Percentiles rank a stretch among this genome's conserved stretches.
Evolutionary conservation across 2,113 vertebrate genomes (phyloP).

Genomic region (Hippoglossus stenolepis): DNA sequence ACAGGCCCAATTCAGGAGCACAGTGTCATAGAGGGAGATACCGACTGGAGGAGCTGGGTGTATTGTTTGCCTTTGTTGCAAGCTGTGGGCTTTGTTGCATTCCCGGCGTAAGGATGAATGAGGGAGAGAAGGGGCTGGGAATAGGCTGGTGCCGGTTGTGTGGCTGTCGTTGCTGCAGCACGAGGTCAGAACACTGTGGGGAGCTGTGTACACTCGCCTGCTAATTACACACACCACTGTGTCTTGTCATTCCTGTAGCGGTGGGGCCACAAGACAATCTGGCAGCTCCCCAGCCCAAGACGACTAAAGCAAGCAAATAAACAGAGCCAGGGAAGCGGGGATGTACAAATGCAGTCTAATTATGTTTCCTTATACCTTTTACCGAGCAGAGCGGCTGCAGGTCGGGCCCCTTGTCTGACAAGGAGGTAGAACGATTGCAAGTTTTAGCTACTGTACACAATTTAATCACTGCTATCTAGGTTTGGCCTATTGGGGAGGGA

Average conservation of each 20-base stretch:
- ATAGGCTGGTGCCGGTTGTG: slow-evolving; percentile 45
- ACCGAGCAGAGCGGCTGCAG: slow-evolving; percentile 54
- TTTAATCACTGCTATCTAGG: slow-evolving; percentile 48
- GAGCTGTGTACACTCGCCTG: slow-evolving; percentile 78
- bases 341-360: slow-evolving; percentile 70
- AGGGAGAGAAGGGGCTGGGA: slow-evolving; percentile 32
- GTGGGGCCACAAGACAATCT: slow-evolving; percentile 75
- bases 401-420: slow-evolving; percentile 49
- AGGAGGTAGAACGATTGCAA: slow-evolving; percentile 40
- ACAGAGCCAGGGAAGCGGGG: slow-evolving; percentile 53
- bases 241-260: slow-evolving; percentile 65
- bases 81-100: slow-evolving; percentile 58
- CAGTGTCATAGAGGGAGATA: slow-evolving; percentile 15
- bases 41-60: slow-evolving; percentile 25
- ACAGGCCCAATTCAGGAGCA: slow-evolving; percentile 47
- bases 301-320: slow-evolving; percentile 68
- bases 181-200: slow-evolving; percentile 79
- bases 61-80: slow-evolving; percentile 63
- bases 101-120: slow-evolving; percentile 25
- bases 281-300: slow-evolving; percentile 75
- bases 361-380: slow-evolving; percentile 73
- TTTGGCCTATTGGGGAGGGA: slow-evolving; percentile 43
- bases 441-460: slow-evolving; percentile 43
- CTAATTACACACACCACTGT: slow-evolving; percentile 82
- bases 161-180: slow-evolving; percentile 64